Conservation (phyloP, 2,113 vertebrate genomes). For the Gymnarchus niloticus region DNA sequence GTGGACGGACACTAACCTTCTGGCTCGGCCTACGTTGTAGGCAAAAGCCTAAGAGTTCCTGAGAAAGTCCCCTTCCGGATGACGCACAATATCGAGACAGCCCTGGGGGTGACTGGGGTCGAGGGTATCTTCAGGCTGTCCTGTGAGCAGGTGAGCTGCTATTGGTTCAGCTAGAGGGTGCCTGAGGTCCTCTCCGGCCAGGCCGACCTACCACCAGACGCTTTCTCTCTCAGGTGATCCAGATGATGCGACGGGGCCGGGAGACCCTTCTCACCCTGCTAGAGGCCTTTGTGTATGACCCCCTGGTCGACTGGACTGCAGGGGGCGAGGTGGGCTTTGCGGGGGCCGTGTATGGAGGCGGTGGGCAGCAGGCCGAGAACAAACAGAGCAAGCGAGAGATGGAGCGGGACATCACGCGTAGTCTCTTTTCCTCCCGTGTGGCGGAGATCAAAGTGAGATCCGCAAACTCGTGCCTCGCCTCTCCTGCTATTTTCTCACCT, state of each 20-base stretch:
- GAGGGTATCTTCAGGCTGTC: constrained; percentile 96
- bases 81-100: constrained; percentile 96
- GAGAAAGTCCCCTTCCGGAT: constrained; percentile 98
- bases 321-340: constrained; percentile 95
- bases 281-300: constrained; percentile 96
- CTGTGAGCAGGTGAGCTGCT: constrained; percentile 81
- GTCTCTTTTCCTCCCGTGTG: constrained; percentile 92
- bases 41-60: constrained; percentile 92
- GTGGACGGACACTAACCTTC: not conserved
- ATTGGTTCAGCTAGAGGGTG: no score
- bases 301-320: constrained; percentile 96
- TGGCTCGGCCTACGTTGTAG: constrained; percentile 49
- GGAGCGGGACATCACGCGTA: constrained; percentile 95
- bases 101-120: constrained; percentile 90
- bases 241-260: constrained; percentile 92
- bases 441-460: constrained; percentile 90
- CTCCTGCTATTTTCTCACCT: not conserved
- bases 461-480: not conserved
- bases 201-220: not conserved
- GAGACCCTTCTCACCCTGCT: constrained; percentile 90
- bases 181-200: not conserved
- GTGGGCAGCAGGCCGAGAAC: constrained; percentile 91
- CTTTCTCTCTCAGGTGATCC: constrained; percentile 70
- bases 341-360: constrained; percentile 93
- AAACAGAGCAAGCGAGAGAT: constrained; percentile 97